Evolutionary conservation across 2,113 vertebrate genomes (phyloP).

Genomic region (Megaleporinus macrocephalus): DNA sequence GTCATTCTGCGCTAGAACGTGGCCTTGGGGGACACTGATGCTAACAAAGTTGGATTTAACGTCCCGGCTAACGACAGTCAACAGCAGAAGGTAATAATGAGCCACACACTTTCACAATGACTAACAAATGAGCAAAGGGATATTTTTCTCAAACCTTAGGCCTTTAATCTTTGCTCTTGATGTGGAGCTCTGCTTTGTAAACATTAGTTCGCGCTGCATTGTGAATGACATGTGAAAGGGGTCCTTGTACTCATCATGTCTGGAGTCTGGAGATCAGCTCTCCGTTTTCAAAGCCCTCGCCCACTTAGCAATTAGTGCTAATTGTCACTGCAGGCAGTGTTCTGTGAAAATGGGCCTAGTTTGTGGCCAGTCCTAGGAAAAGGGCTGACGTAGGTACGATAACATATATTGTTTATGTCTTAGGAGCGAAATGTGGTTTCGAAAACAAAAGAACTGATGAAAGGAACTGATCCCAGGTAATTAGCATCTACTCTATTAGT

Average conservation of each 20-base stretch:
- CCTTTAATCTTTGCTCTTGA: constrained; percentile 11
- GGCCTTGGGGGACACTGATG: not conserved
- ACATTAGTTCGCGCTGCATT: constrained; percentile 76
- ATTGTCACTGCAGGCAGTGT: constrained; percentile 68
- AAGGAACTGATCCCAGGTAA: not conserved
- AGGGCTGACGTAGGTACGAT: no score
- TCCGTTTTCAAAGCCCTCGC: constrained; percentile 82
- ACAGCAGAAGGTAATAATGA: constrained; percentile 1
- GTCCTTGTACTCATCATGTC: constrained; percentile 76
- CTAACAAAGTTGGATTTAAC: not conserved
- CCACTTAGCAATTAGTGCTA: constrained; percentile 78
- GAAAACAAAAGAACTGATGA: constrained; percentile 23
- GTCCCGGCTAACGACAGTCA: not conserved
- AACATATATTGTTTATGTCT: not conserved
- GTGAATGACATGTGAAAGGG: constrained; percentile 81
- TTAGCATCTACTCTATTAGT: not conserved
- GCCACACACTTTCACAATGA: not conserved
- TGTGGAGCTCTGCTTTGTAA: constrained; percentile 78
- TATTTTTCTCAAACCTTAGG: not conserved
- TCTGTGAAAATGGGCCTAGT: constrained; percentile 46
- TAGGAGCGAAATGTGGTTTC: not conserved
- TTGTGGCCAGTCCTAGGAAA: constrained; percentile 56
- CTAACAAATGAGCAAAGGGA: constrained; percentile 13
- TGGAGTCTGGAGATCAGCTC: constrained; percentile 72
- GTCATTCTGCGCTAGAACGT: not conserved